phyloP scores from a whole-genome alignment of 2,797 vertebrate species.

The Diglossa cyanea region DNA sequence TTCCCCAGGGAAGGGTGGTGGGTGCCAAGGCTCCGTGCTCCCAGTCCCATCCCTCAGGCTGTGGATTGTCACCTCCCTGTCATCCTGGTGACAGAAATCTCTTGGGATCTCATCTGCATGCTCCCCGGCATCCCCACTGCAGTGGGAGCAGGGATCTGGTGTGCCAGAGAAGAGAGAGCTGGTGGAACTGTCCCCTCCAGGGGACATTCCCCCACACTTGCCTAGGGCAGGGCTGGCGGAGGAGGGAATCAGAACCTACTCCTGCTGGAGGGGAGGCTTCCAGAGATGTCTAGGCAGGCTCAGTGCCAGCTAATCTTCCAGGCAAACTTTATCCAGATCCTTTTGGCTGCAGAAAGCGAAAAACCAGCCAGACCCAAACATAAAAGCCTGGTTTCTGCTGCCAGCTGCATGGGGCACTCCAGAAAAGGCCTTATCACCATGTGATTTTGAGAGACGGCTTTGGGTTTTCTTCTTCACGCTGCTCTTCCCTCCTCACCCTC shows the following conservation, averaged over 20 bases:
- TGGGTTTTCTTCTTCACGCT: background rate
- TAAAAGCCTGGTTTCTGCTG: constrained; percentile 33
- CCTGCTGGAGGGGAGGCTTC: background rate
- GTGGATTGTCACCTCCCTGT: background rate
- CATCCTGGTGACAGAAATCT: background rate
- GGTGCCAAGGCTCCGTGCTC: fast-evolving
- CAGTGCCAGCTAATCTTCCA: constrained; percentile 46
- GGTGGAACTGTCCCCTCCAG: background rate
- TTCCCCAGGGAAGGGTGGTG: fast-evolving
- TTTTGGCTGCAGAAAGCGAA: constrained; percentile 45
- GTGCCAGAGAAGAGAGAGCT: background rate
- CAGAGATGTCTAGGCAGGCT: constrained; percentile 47
- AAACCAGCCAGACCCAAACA: constrained; percentile 24
- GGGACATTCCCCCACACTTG: fast-evolving
- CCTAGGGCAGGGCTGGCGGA: fast-evolving
- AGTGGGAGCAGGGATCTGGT: fast-evolving
- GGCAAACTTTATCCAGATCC: constrained; percentile 57
- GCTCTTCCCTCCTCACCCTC: background rate
- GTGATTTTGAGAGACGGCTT: background rate
- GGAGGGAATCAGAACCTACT: background rate
- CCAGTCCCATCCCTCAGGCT: fast-evolving
- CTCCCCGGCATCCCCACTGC: background rate
- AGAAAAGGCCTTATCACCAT: constrained; percentile 41
- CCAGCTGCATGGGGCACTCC: constrained; percentile 53
- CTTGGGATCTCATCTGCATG: fast-evolving